A percentile compares a stretch with the other conserved stretches of the same genome.
phyloP scores from a whole-genome alignment of 1,140 invertebrate genomes.

The Camponotus vicinus region DNA sequence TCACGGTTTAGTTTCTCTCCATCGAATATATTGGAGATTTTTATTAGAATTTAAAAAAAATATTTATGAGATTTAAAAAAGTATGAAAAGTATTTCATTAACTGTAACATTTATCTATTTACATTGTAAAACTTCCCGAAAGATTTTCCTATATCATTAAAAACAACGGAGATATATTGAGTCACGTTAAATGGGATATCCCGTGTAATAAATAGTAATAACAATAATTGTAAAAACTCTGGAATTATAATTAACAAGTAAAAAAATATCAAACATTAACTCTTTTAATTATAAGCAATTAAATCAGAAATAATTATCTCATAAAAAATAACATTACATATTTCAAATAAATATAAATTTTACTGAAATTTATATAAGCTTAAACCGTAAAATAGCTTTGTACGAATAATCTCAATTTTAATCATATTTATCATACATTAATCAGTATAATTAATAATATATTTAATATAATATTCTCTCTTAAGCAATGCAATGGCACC shows the following conservation, averaged over 20 bases:
- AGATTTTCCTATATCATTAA: too few species aligned
- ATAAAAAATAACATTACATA: not conserved
- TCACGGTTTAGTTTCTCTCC: too few species aligned
- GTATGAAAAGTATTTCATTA: too few species aligned
- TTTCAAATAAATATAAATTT: constrained; percentile 20
- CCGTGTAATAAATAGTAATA: not conserved
- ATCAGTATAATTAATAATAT: constrained; percentile 30
- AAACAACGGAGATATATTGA: too few species aligned
- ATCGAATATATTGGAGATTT: too few species aligned
- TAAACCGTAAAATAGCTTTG: constrained; percentile 14
- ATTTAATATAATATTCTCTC: constrained; percentile 9
- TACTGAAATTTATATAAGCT: not conserved
- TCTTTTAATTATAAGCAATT: not conserved
- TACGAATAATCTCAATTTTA: not conserved
- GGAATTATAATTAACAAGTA: not conserved
- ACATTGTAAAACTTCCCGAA: too few species aligned
- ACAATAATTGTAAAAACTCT: constrained; percentile 13
- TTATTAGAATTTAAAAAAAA: too few species aligned
- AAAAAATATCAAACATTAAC: not conserved
- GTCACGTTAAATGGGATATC: too few species aligned
- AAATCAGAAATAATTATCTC: not conserved
- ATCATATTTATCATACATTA: constrained; percentile 7
- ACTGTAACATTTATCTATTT: too few species aligned
- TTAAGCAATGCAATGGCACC: not conserved
- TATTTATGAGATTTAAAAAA: too few species aligned